Base-by-base conservation (phyloP, 2,888 invertebrate genomes). In the Drepana falcataria region DNA sequence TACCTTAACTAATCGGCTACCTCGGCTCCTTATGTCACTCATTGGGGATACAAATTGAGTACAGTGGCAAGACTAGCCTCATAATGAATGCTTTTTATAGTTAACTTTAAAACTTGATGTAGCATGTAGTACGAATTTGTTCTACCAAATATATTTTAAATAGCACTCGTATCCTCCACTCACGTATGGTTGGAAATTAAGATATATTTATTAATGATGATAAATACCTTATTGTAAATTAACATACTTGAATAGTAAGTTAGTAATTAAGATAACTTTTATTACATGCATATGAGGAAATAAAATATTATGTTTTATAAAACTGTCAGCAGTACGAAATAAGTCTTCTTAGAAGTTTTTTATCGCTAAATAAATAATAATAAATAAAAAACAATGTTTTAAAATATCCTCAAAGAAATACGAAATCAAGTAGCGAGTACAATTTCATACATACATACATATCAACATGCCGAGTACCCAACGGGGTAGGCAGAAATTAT, bases 241-340 rank as follows among this genome's bases (percentile, higher is more conserved):
- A 44, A 3, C 7, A 44, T 44, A 44, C 7, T 3, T 44, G 44
- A 44, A 44, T 2, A 44, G 9, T 2, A 44, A 9, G 6, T 44
- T 44, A 9, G 44, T 44, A 9, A 44, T 44, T 9, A 44, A 44
- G 44, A 44, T 44, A 44, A 44, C 44, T 44, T 44, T 44, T 44
- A 44, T 9, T 44, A 44, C 44, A 2, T 44, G 3, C 40, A 6
- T 44, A 9, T 35, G 44, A 33, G 51, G 47, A 48, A 21, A 53
- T 51, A 51, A 52, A 58, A 59, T 60, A 62, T 60, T 59, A 62
- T 65, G 51, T 48, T 57, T 65, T 68, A 58, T 35, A 58, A 44
- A 44, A 44, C 35, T 51, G 35, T 55, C 48, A n/a, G 49, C 51
- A 65, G 62, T n/a, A n/a, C n/a, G n/a, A 57, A 59, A 53, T 60